A percentile compares a stretch with the other conserved stretches of the same genome.
phyloP scores from a whole-genome alignment of 2,888 invertebrate genomes.

The Nomada fabriciana region DNA sequence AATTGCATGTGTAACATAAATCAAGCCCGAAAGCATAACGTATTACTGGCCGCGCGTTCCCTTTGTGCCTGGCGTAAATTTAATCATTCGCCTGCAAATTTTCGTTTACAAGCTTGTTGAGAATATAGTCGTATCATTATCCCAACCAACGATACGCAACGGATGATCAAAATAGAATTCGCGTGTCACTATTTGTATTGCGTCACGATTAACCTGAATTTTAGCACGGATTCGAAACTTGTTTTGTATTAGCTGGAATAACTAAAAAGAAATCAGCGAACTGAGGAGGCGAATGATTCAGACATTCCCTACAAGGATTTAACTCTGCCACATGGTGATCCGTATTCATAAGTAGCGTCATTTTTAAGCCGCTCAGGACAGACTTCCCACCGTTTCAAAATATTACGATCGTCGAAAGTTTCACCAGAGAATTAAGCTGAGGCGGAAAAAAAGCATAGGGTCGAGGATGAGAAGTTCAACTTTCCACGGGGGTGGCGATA shows the following conservation, averaged over 20 bases:
- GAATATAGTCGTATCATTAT: not conserved
- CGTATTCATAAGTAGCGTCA: constrained; percentile 25
- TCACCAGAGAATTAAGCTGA: constrained; percentile 32
- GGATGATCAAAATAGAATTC: not conserved
- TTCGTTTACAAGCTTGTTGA: not conserved
- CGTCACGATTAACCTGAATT: not conserved
- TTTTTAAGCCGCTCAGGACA: constrained; percentile 27
- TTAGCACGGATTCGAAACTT: too few relatives aligned
- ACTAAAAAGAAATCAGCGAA: too few relatives aligned
- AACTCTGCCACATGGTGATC: not conserved
- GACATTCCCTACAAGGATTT: not conserved
- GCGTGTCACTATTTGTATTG: not conserved
- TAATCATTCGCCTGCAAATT: constrained; percentile 6
- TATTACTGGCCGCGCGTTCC: constrained; percentile 30
- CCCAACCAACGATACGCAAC: too few relatives aligned
- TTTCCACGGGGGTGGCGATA: constrained; percentile 49
- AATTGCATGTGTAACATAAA: constrained; percentile 38
- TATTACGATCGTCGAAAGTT: constrained; percentile 62
- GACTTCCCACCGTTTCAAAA: constrained; percentile 63
- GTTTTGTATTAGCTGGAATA: too few relatives aligned
- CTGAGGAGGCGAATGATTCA: too few relatives aligned
- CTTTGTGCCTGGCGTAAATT: constrained; percentile 22
- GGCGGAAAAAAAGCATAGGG: constrained; percentile 44
- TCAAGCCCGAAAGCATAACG: constrained; percentile 33
- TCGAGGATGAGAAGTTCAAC: constrained; percentile 56